Percentiles rank a stretch among this genome's conserved stretches.
Evolutionary conservation across 2,113 vertebrate species (phyloP).

Genomic region (Muscicapa adusta): DNA sequence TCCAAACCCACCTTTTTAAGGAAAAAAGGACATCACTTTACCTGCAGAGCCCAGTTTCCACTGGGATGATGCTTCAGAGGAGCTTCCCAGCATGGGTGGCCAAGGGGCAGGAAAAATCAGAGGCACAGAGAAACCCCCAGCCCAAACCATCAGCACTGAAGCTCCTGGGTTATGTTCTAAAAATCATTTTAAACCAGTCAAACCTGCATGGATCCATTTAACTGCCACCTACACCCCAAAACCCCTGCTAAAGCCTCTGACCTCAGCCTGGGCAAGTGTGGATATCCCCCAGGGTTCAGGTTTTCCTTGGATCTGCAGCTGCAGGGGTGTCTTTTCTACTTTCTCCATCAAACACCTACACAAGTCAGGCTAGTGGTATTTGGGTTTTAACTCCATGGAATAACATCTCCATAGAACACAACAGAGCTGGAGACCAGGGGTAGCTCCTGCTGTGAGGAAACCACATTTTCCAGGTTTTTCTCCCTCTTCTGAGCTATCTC

Average conservation of each 20-base stretch:
- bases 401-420: not conserved
- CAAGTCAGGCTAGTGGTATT: no score
- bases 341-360: not conserved
- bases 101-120: not conserved
- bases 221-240: not conserved
- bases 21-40: not conserved
- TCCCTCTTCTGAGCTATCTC: not conserved
- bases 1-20: not conserved
- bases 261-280: not conserved
- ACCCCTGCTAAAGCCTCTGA: not conserved
- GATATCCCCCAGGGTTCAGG: not conserved
- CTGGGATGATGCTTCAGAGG: rapidly evolving
- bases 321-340: not conserved
- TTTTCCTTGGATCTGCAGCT: not conserved
- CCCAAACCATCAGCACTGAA: not conserved
- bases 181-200: not conserved
- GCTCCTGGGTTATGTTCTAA: rapidly evolving
- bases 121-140: not conserved
- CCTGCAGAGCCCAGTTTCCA: not conserved
- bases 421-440: not conserved
- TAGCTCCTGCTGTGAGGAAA: not conserved
- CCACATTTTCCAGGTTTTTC: not conserved
- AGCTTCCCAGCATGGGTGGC: not conserved
- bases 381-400: not conserved
- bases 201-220: not conserved